phyloP scores from a whole-genome alignment of 2,888 invertebrate species.

The Caenorhabditis imperialis region DNA sequence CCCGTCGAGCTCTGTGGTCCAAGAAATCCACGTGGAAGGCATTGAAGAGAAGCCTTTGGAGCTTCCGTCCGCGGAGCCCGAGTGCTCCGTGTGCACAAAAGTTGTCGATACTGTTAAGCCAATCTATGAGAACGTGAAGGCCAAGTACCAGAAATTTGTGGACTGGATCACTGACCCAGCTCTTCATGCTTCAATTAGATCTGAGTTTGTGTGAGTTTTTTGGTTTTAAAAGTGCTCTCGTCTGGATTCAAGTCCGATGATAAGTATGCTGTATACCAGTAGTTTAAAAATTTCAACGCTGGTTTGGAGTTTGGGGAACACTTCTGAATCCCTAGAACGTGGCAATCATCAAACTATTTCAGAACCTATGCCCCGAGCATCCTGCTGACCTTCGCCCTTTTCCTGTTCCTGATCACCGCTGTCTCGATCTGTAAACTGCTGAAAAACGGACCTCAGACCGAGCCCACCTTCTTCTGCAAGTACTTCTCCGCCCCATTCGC shows the following conservation, averaged over 20 bases:
- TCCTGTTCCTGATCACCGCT: constrained; percentile 19
- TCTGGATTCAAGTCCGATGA: too few relatives aligned
- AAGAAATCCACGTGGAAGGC: constrained; percentile 21
- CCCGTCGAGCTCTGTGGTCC: constrained; percentile 21
- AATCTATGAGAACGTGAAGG: constrained; percentile 12
- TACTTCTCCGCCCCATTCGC: constrained; percentile 55
- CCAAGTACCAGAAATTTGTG: constrained; percentile 6
- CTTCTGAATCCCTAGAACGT: not conserved
- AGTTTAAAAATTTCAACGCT: too few relatives aligned
- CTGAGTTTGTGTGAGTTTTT: constrained; percentile 25
- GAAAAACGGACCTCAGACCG: constrained; percentile 8
- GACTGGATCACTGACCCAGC: constrained; percentile 20
- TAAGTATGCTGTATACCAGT: too few relatives aligned
- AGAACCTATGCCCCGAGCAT: constrained; percentile 12
- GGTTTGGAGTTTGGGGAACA: not conserved
- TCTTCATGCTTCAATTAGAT: constrained; percentile 29
- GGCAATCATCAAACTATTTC: constrained; percentile 6
- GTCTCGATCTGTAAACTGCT: constrained; percentile 24
- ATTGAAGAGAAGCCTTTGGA: constrained; percentile 4
- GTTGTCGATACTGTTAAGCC: constrained; percentile 12
- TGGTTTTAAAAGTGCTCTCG: too few relatives aligned
- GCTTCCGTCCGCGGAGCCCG: not conserved
- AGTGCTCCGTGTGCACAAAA: constrained; percentile 15
- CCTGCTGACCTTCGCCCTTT: constrained; percentile 12
- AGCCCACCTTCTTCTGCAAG: constrained; percentile 41